These are phyloP conservation scores for Watsonalla binaria DNA, from an alignment of 2,888 invertebrate genomes.

Conservation along the genomic window DNA sequence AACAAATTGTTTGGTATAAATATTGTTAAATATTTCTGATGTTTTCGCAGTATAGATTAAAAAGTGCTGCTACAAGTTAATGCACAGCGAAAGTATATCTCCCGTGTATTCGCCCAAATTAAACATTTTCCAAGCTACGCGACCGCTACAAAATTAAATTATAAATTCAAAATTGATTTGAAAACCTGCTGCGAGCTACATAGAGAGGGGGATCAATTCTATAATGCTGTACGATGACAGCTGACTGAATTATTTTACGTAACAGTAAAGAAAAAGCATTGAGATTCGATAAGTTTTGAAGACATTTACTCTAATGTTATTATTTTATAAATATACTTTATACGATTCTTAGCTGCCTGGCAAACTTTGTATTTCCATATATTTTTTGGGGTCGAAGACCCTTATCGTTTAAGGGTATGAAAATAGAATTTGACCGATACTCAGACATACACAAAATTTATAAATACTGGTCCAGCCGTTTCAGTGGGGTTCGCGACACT, in stretches of 20 bases:
- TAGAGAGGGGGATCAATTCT: constrained; percentile 28
- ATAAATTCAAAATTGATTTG: constrained; percentile 62
- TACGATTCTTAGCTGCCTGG: too few relatives aligned
- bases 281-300: background rate
- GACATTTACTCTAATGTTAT: too few relatives aligned
- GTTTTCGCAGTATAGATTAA: constrained; percentile 1
- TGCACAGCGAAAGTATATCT: constrained; percentile 26
- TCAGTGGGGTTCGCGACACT: too few relatives aligned
- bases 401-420: too few relatives aligned
- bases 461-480: too few relatives aligned
- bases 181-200: constrained; percentile 45
- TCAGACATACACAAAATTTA: too few relatives aligned
- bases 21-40: background rate
- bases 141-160: constrained; percentile 55
- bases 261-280: background rate
- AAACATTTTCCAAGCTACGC: constrained; percentile 42
- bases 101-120: constrained; percentile 38
- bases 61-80: constrained; percentile 18
- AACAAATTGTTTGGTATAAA: background rate
- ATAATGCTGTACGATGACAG: constrained; percentile 16
- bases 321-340: too few relatives aligned
- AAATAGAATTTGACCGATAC: too few relatives aligned
- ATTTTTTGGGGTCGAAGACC: too few relatives aligned
- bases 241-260: background rate
- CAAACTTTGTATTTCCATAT: too few relatives aligned